phyloP scores from a whole-genome alignment of 2,888 invertebrate species.

The Matsumyia berberina region DNA sequence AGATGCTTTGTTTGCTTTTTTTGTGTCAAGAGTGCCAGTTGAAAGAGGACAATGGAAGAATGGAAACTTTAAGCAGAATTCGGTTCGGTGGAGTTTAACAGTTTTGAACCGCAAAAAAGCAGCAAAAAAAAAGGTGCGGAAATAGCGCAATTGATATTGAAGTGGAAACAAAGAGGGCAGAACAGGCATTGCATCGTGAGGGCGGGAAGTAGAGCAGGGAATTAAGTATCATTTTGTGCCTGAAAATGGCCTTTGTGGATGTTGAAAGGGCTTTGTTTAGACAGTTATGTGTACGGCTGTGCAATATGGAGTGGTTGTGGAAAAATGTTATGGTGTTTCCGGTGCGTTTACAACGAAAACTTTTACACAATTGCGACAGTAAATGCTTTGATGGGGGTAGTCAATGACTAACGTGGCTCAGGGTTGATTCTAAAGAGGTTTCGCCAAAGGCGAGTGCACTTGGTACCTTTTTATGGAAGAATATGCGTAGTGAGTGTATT shows the following conservation, averaged over 20 bases:
- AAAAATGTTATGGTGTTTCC: too few species aligned
- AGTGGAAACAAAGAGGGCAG: background rate
- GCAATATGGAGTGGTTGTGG: too few species aligned
- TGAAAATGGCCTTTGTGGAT: background rate
- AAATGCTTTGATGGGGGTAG: too few species aligned
- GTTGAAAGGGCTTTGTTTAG: background rate
- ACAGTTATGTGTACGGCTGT: too few species aligned
- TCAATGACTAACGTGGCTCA: too few species aligned
- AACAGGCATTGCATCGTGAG: background rate
- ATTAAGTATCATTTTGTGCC: background rate
- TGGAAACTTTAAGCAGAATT: constrained; percentile 44
- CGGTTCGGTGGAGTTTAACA: constrained; percentile 39
- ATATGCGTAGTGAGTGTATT: too few species aligned
- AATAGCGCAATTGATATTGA: constrained; percentile 18
- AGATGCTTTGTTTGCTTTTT: constrained; percentile 58
- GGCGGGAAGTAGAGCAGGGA: constrained; percentile 6
- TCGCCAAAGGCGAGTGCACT: too few species aligned
- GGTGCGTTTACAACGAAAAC: too few species aligned
- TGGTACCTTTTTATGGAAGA: too few species aligned
- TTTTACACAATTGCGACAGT: too few species aligned
- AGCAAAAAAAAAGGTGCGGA: background rate
- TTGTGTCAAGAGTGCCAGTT: constrained; percentile 46
- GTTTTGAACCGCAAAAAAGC: constrained; percentile 7
- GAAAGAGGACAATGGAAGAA: constrained; percentile 9
- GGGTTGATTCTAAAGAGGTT: too few species aligned